These are phyloP conservation scores for Ia io DNA, from an alignment of 2,113 vertebrate genomes.

Conservation along the genomic window DNA sequence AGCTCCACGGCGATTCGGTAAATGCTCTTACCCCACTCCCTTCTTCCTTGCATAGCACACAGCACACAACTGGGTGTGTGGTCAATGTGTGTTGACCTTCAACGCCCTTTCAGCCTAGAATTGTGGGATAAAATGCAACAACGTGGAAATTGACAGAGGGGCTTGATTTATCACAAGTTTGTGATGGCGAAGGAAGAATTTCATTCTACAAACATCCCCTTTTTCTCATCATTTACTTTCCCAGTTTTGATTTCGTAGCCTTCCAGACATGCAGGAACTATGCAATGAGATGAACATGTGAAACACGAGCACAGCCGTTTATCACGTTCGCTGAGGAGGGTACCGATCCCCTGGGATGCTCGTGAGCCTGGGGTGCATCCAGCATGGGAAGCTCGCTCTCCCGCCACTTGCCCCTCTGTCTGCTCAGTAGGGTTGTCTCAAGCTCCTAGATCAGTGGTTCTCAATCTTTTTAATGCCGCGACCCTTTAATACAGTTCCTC, in stretches of 20 bases:
- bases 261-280: conserved; percentile 33
- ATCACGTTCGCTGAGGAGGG: conserved; percentile 14
- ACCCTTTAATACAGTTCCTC: too few species aligned
- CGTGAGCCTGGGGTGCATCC: not conserved
- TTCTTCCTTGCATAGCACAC: not conserved
- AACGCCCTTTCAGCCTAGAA: not conserved
- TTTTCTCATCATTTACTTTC: conserved; percentile 11
- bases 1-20: not conserved
- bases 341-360: conserved; percentile 17
- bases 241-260: not conserved
- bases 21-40: not conserved
- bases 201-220: not conserved
- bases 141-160: not conserved
- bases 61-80: not conserved
- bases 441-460: too few species aligned
- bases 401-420: not conserved
- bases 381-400: not conserved
- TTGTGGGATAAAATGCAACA: not conserved
- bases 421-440: not conserved
- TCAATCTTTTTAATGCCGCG: too few species aligned
- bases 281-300: not conserved
- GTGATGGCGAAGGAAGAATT: not conserved
- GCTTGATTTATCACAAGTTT: not conserved
- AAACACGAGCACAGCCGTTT: not conserved
- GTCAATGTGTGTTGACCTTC: not conserved